These are phyloP conservation scores for Zaprionus nigranus DNA, from an alignment of 1,140 invertebrate species.

Conservation along the genomic window DNA sequence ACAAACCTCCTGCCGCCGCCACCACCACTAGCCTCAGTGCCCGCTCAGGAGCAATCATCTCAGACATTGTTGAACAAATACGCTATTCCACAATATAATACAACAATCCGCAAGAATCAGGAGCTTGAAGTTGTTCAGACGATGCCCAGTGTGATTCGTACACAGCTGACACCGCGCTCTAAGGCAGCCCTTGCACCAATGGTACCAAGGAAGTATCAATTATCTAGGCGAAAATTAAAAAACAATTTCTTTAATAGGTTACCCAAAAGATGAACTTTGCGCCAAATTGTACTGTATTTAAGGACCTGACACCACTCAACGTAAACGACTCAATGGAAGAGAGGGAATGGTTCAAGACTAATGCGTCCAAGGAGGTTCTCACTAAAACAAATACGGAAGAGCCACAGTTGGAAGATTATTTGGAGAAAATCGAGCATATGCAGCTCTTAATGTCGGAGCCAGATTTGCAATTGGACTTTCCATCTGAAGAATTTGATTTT, in stretches of 20 bases:
- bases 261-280: slow-evolving; percentile 63
- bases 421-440: slow-evolving; percentile 40
- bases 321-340: slow-evolving; percentile 61
- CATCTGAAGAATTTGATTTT: slow-evolving; percentile 43
- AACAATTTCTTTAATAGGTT: slow-evolving; percentile 32
- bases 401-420: slow-evolving; percentile 49
- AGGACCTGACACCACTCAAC: slow-evolving; percentile 49
- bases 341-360: slow-evolving; percentile 11
- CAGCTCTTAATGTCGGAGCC: slow-evolving; percentile 40
- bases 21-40: not conserved
- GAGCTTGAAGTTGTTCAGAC: slow-evolving; percentile 27
- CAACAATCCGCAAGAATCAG: slow-evolving; percentile 34
- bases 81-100: slow-evolving; percentile 49
- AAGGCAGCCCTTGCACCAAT: slow-evolving; percentile 51
- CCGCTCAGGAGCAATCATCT: not conserved
- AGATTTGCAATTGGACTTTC: slow-evolving; percentile 31
- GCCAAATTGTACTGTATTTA: slow-evolving; percentile 35
- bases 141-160: not conserved
- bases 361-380: not conserved
- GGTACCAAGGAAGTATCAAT: slow-evolving; percentile 1
- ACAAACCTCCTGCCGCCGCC: not conserved
- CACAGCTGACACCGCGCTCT: slow-evolving; percentile 26
- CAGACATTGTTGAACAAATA: slow-evolving; percentile 9
- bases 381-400: slow-evolving; percentile 14
- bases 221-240: not conserved